phyloP scores from a whole-genome alignment of 2,113 vertebrate genomes.

The Cygnus atratus region DNA sequence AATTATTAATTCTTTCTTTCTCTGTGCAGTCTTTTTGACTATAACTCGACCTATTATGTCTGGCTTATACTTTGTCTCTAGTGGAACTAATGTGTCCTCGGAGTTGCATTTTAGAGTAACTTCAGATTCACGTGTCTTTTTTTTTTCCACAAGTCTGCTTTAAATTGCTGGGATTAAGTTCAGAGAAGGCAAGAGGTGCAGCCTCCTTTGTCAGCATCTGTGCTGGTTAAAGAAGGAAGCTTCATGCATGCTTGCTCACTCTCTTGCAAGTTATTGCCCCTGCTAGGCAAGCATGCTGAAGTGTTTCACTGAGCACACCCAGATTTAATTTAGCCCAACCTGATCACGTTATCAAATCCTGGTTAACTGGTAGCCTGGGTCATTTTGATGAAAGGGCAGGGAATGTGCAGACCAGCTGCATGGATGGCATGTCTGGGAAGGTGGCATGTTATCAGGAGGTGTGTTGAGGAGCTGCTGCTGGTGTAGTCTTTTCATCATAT shows the following conservation, averaged over 20 bases:
- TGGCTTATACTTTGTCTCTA: constrained; percentile 29
- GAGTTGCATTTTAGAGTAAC: constrained; percentile 48
- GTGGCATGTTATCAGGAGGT: not conserved
- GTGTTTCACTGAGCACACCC: not conserved
- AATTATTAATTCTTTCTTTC: constrained; percentile 61
- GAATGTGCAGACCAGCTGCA: not conserved
- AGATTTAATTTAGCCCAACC: not conserved
- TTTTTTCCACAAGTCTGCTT: constrained; percentile 11
- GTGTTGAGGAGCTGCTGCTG: not conserved
- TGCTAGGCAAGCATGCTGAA: not conserved
- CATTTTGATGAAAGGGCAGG: not conserved
- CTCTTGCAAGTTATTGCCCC: not conserved
- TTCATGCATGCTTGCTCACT: not conserved
- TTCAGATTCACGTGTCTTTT: constrained; percentile 19
- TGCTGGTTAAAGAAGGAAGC: not conserved
- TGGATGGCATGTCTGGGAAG: not conserved
- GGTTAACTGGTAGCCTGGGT: not conserved
- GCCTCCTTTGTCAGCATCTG: constrained; percentile 44
- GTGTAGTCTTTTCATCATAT: not conserved
- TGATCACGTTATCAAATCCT: not conserved
- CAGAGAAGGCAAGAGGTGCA: constrained; percentile 22
- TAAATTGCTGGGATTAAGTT: constrained; percentile 55
- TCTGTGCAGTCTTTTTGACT: not conserved
- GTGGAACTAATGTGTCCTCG: constrained; percentile 65
- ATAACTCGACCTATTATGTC: constrained; percentile 24